Conservation (phyloP, 2,113 vertebrate genomes). For the Etheostoma cragini region DNA sequence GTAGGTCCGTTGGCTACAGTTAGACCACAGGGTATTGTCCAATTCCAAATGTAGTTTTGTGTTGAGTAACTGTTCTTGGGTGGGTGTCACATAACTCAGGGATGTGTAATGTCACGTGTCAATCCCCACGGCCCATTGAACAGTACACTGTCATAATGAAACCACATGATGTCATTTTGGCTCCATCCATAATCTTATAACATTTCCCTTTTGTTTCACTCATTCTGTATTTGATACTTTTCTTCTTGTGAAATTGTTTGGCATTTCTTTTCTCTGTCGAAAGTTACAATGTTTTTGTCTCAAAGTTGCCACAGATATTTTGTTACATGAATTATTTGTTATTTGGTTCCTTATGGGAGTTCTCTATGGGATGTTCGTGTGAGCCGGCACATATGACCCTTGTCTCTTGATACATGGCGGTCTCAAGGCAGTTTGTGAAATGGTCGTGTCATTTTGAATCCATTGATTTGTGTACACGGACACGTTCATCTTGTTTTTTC, state of each 20-base stretch:
- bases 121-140: conserved; percentile 41
- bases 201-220: conserved; percentile 13
- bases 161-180: conserved; percentile 56
- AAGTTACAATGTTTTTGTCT: neutral
- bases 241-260: conserved; percentile 21
- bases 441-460: no score
- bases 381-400: neutral
- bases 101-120: conserved; percentile 71
- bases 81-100: conserved; percentile 67
- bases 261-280: neutral
- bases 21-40: conserved; percentile 59
- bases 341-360: neutral
- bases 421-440: no score
- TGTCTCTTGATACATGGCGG: neutral
- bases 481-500: no score
- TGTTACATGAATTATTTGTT: neutral
- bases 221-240: conserved; percentile 23
- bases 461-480: no score
- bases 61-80: conserved; percentile 69
- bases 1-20: conserved; percentile 51
- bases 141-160: conserved; percentile 47
- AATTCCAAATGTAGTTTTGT: conserved; percentile 56
- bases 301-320: neutral
- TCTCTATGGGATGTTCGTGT: neutral
- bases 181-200: conserved; percentile 43